Conservation (phyloP, 2,888 invertebrate genomes). For the Autographa gamma region DNA sequence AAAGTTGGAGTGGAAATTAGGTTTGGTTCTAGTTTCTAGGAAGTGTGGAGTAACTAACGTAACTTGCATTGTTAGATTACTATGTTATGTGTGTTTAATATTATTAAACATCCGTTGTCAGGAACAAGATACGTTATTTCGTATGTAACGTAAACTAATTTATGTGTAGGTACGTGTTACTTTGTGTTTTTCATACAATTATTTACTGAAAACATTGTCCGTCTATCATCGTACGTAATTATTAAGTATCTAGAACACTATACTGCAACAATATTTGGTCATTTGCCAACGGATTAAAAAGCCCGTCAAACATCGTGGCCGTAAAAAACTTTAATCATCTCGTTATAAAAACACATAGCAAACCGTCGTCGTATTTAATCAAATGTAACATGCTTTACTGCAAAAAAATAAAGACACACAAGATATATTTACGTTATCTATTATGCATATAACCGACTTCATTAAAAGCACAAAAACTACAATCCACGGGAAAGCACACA, state of each 20-base stretch:
- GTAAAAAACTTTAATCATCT: no score
- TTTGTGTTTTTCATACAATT: neutral
- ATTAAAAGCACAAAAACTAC: constrained; percentile 45
- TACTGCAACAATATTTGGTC: no score
- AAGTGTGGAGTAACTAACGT: constrained; percentile 38
- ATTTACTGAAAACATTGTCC: neutral
- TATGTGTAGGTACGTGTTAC: neutral
- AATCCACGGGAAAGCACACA: constrained; percentile 24
- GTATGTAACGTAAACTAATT: neutral
- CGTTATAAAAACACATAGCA: no score
- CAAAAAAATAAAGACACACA: neutral
- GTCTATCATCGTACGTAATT: neutral
- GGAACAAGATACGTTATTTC: neutral
- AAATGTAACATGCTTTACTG: neutral
- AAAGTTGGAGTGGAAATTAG: constrained; percentile 53
- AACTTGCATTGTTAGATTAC: constrained; percentile 46
- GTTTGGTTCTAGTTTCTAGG: constrained; percentile 48
- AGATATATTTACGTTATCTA: constrained; percentile 25
- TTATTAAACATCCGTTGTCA: constrained; percentile 21
- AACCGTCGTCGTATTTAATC: no score
- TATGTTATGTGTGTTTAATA: constrained; percentile 39
- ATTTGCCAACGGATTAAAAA: no score
- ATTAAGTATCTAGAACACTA: no score
- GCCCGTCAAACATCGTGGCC: no score
- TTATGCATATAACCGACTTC: constrained; percentile 29